Evolutionary conservation across 2,113 vertebrate species (phyloP), one percentile per base, ranked within the genome.

Genomic region (Ahaetulla prasina): DNA sequence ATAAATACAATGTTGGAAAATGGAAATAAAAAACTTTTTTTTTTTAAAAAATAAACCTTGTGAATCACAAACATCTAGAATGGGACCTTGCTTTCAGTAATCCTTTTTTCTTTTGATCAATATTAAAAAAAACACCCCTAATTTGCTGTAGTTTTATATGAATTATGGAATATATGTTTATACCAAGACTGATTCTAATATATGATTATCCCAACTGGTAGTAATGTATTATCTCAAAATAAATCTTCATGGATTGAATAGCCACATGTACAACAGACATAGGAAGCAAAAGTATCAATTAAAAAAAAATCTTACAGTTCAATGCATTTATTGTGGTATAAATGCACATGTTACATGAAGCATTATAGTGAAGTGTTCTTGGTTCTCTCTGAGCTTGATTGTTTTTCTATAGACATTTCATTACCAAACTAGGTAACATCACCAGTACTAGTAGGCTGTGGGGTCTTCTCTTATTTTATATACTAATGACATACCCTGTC

Each of bases 11-110:
- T n/a, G n/a, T n/a, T n/a, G n/a, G n/a, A n/a, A n/a, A n/a, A n/a
- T n/a, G n/a, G n/a, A n/a, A n/a, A n/a, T n/a, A n/a, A n/a, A n/a
- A n/a, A n/a, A n/a, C n/a, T n/a, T n/a, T n/a, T n/a, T n/a, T n/a
- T n/a, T n/a, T n/a, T n/a, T n/a, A n/a, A n/a, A n/a, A 95, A 95
- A 97, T 96, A 96, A 94, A 92, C 93, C 96, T 96, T 97, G 88
- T 96, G 68, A 92, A 93, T 89, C 91, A 22, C 39, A 89, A 23
- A 96, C 96, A 96, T 96, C 95, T 96, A 92, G 93, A 95, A 95
- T 97, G 96, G 94, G 88, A 96, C 96, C 96, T 95, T 93, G 89
- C 85, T 97, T 97, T 97, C 97, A 97, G 96, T 97, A 97, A 96
- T 53, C 92, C 95, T 89, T 94, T 93, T 57, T 94, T 45, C 93